Conservation (phyloP, 1,140 invertebrate species). For the Diorhabda sublineata region DNA sequence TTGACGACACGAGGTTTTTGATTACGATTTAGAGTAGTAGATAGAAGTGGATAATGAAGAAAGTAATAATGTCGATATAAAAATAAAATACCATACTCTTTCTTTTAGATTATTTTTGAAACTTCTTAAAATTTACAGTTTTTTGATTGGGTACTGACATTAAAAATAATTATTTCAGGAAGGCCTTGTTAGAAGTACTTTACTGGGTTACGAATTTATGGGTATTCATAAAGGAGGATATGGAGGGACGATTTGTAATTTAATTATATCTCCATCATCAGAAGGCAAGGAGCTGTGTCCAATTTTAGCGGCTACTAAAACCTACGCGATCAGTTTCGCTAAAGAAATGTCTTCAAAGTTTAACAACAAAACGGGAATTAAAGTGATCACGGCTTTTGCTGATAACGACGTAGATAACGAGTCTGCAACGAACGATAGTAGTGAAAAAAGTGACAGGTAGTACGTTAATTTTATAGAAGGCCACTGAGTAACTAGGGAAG, state of each 20-base stretch:
- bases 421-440: too few species aligned
- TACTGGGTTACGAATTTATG: slow-evolving; percentile 49
- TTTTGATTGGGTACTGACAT: too few species aligned
- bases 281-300: slow-evolving; percentile 39
- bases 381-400: slow-evolving; percentile 43
- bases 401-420: slow-evolving; percentile 1
- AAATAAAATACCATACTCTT: too few species aligned
- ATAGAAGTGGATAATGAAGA: too few species aligned
- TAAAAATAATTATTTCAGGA: slow-evolving; percentile 35
- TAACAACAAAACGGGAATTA: slow-evolving; percentile 45
- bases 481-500: too few species aligned
- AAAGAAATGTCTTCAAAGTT: slow-evolving; percentile 44
- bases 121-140: too few species aligned
- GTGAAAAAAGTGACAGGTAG: too few species aligned
- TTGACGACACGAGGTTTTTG: too few species aligned
- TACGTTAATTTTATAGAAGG: too few species aligned
- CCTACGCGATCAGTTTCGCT: slow-evolving; percentile 51
- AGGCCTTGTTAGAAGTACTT: slow-evolving; percentile 44
- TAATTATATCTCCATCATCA: neutral
- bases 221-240: slow-evolving; percentile 44
- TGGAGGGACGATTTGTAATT: slow-evolving; percentile 6
- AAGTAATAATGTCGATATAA: too few species aligned
- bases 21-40: too few species aligned
- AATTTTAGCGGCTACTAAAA: slow-evolving; percentile 49
- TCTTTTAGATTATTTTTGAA: too few species aligned